Evolutionary conservation across 2,888 invertebrate species (phyloP).

Genomic region (Tetanocera ferruginea): DNA sequence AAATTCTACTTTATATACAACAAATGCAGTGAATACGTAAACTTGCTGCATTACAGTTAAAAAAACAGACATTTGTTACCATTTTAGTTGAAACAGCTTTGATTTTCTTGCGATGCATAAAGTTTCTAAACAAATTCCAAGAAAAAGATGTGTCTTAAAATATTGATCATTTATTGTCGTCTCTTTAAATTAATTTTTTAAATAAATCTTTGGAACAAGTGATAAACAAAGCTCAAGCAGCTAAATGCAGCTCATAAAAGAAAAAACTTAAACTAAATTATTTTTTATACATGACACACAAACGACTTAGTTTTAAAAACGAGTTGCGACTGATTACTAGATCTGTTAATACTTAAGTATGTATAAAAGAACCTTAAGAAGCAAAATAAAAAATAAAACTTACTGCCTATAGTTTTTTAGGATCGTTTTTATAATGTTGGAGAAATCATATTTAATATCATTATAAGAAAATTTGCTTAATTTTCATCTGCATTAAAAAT

Average conservation of each 20-base stretch:
- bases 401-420: background rate
- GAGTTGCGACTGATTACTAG: constrained; percentile 2
- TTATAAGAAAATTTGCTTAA: background rate
- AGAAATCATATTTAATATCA: too few relatives aligned
- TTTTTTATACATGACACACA: constrained; percentile 3
- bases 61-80: background rate
- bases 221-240: constrained; percentile 23
- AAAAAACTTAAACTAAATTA: background rate
- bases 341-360: background rate
- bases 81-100: background rate
- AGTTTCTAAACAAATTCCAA: background rate
- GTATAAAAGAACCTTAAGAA: background rate
- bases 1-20: background rate
- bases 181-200: background rate
- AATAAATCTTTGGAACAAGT: background rate
- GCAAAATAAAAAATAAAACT: background rate
- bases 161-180: background rate
- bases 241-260: too few relatives aligned
- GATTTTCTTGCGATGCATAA: background rate
- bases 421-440: too few relatives aligned
- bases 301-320: constrained; percentile 2
- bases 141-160: too few relatives aligned
- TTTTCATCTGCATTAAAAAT: background rate
- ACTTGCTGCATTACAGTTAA: background rate
- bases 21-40: background rate